phyloP scores from a whole-genome alignment of 2,797 vertebrate genomes.

The Chloroceryle inda region DNA sequence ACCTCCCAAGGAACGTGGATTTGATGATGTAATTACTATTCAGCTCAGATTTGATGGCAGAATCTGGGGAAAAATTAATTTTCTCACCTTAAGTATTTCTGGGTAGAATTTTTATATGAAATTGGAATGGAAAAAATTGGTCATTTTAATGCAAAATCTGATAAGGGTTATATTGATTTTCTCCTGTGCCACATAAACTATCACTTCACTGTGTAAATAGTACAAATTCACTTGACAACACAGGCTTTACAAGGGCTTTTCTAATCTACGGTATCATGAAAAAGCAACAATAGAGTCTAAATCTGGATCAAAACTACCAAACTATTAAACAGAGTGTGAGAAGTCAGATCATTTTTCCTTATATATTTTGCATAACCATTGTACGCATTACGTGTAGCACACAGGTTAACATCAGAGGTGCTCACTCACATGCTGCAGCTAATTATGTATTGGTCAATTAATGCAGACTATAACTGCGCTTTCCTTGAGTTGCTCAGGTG shows the following conservation, averaged over 20 bases:
- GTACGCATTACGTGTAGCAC: neutral
- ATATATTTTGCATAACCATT: neutral
- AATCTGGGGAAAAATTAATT: neutral
- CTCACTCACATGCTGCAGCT: neutral
- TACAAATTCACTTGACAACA: neutral
- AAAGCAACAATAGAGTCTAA: neutral
- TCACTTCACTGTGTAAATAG: neutral
- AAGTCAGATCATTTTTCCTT: neutral
- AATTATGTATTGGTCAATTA: neutral
- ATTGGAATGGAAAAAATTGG: neutral
- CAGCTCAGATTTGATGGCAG: neutral
- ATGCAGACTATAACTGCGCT: neutral
- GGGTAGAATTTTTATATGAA: neutral
- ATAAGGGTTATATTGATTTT: neutral
- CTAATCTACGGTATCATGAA: neutral
- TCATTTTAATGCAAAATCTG: neutral
- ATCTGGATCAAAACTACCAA: neutral
- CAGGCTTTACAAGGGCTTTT: neutral
- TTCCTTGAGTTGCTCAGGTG: neutral
- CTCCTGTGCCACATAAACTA: neutral
- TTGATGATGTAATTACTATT: neutral
- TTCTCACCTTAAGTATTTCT: neutral
- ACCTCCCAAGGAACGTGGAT: neutral
- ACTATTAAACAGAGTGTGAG: neutral
- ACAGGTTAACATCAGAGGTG: neutral